These are phyloP conservation scores for Rhagophthalmus giganteus DNA, from an alignment of 2,888 invertebrate species.

Conservation along the genomic window DNA sequence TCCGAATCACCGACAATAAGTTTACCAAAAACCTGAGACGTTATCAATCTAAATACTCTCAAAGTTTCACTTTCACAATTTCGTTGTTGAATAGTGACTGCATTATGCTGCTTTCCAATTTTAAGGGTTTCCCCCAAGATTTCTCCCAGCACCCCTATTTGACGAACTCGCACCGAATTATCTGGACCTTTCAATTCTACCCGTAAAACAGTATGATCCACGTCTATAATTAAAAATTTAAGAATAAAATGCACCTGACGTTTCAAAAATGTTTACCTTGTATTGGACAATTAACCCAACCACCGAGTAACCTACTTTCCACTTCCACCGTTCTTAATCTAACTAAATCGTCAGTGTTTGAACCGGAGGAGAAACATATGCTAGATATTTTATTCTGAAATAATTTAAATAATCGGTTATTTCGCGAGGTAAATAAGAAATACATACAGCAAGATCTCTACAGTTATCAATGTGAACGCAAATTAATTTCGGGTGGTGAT, in stretches of 20 bases:
- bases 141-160: constrained; percentile 72
- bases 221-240: constrained; percentile 12
- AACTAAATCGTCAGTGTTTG: constrained; percentile 77
- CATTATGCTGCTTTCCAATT: constrained; percentile 58
- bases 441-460: constrained; percentile 79
- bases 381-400: constrained; percentile 86
- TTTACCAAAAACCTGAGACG: constrained; percentile 91
- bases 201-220: constrained; percentile 62
- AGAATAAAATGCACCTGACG: too few relatives aligned
- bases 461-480: constrained; percentile 94
- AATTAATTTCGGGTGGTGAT: constrained; percentile 71
- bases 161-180: constrained; percentile 85
- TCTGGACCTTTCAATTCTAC: constrained; percentile 91
- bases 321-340: constrained; percentile 84
- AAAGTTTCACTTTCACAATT: constrained; percentile 91
- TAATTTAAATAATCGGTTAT: constrained; percentile 1
- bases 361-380: constrained; percentile 83
- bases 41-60: constrained; percentile 87
- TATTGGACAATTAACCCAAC: constrained; percentile 89
- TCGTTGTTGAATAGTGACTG: constrained; percentile 74
- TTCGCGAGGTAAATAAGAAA: too few relatives aligned
- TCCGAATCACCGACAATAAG: constrained; percentile 71
- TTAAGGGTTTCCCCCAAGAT: constrained; percentile 61
- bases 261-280: too few relatives aligned
- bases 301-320: constrained; percentile 74